Conservation (phyloP, 2,797 vertebrate species). For the Salarias fasciatus region DNA sequence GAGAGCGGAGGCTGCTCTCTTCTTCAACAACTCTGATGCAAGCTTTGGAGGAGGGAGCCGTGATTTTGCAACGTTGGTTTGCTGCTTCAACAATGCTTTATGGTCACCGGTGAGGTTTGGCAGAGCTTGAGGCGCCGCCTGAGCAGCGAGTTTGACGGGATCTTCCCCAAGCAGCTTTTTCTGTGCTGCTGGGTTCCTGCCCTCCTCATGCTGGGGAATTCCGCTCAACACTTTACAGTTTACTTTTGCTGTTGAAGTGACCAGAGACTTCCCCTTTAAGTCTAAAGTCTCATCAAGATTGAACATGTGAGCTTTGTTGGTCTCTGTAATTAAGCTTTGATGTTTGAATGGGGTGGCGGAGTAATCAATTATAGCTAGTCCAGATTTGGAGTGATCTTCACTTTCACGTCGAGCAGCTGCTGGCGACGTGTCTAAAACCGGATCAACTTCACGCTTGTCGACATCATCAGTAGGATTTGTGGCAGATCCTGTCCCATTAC, state of each 20-base stretch:
- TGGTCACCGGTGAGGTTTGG: slow-evolving; percentile 51
- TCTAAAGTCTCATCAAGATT: slow-evolving; percentile 64
- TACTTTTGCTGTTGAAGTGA: slow-evolving; percentile 72
- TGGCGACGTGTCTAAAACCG: slow-evolving; percentile 7
- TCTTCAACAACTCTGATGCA: slow-evolving; percentile 42
- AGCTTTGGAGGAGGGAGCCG: slow-evolving; percentile 36
- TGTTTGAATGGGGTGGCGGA: slow-evolving; percentile 16
- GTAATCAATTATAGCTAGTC: not conserved
- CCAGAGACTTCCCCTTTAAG: slow-evolving; percentile 24
- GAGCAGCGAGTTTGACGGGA: slow-evolving; percentile 6
- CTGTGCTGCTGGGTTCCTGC: slow-evolving; percentile 9
- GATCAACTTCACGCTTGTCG: slow-evolving; percentile 23
- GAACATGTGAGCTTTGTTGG: slow-evolving; percentile 33
- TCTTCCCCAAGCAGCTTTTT: slow-evolving; percentile 51
- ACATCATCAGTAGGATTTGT: slow-evolving; percentile 1
- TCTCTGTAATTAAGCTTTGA: slow-evolving; percentile 14
- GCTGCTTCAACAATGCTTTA: slow-evolving; percentile 52
- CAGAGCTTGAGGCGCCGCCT: not conserved
- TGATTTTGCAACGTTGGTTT: slow-evolving; percentile 19
- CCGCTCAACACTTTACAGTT: slow-evolving; percentile 29
- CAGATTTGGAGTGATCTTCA: slow-evolving; percentile 22
- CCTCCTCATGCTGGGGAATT: not conserved
- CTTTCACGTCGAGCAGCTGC: not conserved
- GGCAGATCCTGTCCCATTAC: not conserved
- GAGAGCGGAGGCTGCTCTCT: slow-evolving; percentile 25